These are phyloP conservation scores for Chloroclystis v-ata DNA, from an alignment of 2,888 invertebrate genomes.

Conservation along the genomic window DNA sequence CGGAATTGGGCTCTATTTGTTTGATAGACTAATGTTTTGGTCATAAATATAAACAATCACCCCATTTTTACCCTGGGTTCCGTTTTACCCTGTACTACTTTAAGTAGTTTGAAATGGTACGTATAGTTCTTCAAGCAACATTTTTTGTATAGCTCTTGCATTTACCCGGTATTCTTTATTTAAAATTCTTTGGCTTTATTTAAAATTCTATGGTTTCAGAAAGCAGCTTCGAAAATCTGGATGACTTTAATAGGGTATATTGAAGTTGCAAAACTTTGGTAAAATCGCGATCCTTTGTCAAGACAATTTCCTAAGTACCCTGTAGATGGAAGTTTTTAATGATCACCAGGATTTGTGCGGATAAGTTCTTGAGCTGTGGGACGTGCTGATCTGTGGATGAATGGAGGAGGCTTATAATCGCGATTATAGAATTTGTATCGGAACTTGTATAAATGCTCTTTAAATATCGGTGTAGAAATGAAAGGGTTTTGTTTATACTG, in stretches of 20 bases:
- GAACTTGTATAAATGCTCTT: too few relatives aligned
- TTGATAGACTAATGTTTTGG: not conserved
- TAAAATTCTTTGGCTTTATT: not conserved
- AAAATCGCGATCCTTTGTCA: slow-evolving; percentile 20
- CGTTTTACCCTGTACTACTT: too few relatives aligned
- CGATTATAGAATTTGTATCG: too few relatives aligned
- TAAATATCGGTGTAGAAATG: too few relatives aligned
- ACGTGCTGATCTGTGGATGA: not conserved
- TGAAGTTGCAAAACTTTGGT: slow-evolving; percentile 14
- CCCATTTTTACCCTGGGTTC: too few relatives aligned
- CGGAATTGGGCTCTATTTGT: not conserved
- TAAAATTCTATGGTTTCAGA: not conserved
- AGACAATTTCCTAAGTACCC: slow-evolving; percentile 22
- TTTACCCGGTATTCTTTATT: not conserved
- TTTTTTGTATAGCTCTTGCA: too few relatives aligned
- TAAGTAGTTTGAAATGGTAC: too few relatives aligned
- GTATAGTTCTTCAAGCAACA: too few relatives aligned
- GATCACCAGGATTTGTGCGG: slow-evolving; percentile 15
- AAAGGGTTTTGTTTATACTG: too few relatives aligned
- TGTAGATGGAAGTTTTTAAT: slow-evolving; percentile 23
- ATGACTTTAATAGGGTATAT: slow-evolving; percentile 11
- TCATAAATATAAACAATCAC: not conserved
- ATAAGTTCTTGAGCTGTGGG: not conserved
- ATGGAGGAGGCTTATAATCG: too few relatives aligned
- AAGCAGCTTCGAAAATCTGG: not conserved